Base-by-base conservation (phyloP, 1,140 invertebrate genomes). In the Mylabris phalerata region DNA sequence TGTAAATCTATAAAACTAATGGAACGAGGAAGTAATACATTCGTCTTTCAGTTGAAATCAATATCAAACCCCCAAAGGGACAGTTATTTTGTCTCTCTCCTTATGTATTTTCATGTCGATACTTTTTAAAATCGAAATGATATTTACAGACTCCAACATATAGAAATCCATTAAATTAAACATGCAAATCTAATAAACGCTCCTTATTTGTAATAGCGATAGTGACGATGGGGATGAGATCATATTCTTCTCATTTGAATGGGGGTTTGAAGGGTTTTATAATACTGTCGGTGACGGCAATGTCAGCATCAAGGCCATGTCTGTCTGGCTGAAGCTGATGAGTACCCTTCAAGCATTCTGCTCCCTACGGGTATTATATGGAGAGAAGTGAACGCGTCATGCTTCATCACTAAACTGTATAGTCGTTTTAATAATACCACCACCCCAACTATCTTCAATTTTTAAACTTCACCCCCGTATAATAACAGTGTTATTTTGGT, bases 281-380 rank as follows among this genome's bases (percentile, higher is more conserved):
- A 52, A 48, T 13, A 25, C 57, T 48, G 42, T 26, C 40, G 46
- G 48, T 47, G 57, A 59, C 38, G 57, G 50, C 48, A 58, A 51
- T 58, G 56, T 58, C 56, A 46, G 42, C 50, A 59, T 59, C 57
- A 59, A 59, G 57, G 57, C 49, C 57, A 40, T 51, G 57, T 59
- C 43, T 47, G 56, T 51, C 56, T 59, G 57, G 54, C 6, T 59
- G 50, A 48, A 48, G 51, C 13, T 45, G 42, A 42, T 54, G 39
- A 54, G 51, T 42, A 54, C 51, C 51, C 51, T 54, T 54, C 51
- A 54, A 54, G 51, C 10, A 40, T 40, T 50, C 24, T 41, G 11
- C 11, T 19, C 51, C 51, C 51, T 26, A n/a, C 24, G 32, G 11
- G 50, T 32, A 32, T 32, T 32, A 32, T 32, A 1, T 32, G 32